A percentile compares a stretch with the other conserved stretches of the same genome.
These are phyloP conservation scores for Eleginops maclovinus DNA, from an alignment of 2,113 vertebrate species.

Conservation along the genomic window DNA sequence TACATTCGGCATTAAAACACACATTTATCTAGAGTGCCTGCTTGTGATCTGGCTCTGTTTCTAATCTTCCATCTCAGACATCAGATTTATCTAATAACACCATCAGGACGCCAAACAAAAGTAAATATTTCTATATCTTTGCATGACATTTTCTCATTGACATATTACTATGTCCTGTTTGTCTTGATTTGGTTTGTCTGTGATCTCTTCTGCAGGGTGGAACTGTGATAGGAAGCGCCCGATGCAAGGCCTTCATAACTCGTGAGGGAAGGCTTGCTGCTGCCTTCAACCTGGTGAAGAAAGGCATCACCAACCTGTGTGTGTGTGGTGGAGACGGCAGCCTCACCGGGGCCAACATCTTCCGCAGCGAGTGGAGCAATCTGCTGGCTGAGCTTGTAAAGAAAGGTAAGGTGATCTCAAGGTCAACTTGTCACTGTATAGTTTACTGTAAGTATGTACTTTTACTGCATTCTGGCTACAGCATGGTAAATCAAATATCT, in stretches of 20 bases:
- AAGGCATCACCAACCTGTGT: slow-evolving; percentile 94
- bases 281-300: slow-evolving; percentile 91
- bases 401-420: slow-evolving; percentile 80
- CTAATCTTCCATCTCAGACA: neutral
- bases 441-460: neutral
- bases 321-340: slow-evolving; percentile 96
- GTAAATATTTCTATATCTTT: neutral
- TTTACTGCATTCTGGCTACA: neutral
- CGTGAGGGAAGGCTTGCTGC: slow-evolving; percentile 88
- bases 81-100: neutral
- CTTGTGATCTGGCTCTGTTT: neutral
- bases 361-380: slow-evolving; percentile 91
- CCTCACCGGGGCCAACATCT: slow-evolving; percentile 93
- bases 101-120: neutral
- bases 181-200: slow-evolving; percentile 7
- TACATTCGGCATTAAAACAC: neutral
- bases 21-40: neutral
- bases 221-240: slow-evolving; percentile 93
- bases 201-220: slow-evolving; percentile 84
- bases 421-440: neutral
- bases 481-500: neutral
- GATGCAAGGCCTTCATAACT: slow-evolving; percentile 92
- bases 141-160: neutral
- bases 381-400: slow-evolving; percentile 89
- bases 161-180: neutral